Percentiles rank a stretch among this genome's conserved stretches.
Conservation (phyloP, 2,888 invertebrate species). For the Apodemia zela region DNA sequence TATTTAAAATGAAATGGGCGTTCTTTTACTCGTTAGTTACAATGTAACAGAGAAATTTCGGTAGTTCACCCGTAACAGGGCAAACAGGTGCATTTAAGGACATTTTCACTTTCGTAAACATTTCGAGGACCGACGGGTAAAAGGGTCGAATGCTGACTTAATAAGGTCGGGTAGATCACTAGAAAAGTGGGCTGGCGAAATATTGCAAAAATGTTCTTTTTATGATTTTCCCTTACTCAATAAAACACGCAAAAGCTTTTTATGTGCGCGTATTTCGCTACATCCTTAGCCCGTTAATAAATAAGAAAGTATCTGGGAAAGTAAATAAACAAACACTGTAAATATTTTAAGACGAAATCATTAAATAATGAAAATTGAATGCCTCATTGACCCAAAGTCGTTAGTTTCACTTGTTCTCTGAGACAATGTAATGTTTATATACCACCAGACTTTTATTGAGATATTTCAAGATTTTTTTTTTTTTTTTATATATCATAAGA, state of each 20-base stretch:
- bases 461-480: no score
- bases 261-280: constrained; percentile 22
- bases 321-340: no score
- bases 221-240: constrained; percentile 46
- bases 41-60: constrained; percentile 42
- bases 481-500: no score
- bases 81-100: constrained; percentile 64
- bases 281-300: background rate
- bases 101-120: constrained; percentile 63
- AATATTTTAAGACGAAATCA: no score
- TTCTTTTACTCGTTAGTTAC: constrained; percentile 26
- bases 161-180: constrained; percentile 60
- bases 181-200: constrained; percentile 52
- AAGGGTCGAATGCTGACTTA: constrained; percentile 61
- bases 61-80: constrained; percentile 42
- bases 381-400: no score
- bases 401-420: no score
- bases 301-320: background rate
- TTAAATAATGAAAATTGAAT: no score
- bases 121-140: constrained; percentile 43
- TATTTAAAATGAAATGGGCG: background rate
- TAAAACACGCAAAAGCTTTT: constrained; percentile 38
- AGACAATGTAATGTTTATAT: no score
- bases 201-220: constrained; percentile 54
- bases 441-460: no score